Conservation (phyloP, 1,140 invertebrate species). For the Drosophila pandora region DNA sequence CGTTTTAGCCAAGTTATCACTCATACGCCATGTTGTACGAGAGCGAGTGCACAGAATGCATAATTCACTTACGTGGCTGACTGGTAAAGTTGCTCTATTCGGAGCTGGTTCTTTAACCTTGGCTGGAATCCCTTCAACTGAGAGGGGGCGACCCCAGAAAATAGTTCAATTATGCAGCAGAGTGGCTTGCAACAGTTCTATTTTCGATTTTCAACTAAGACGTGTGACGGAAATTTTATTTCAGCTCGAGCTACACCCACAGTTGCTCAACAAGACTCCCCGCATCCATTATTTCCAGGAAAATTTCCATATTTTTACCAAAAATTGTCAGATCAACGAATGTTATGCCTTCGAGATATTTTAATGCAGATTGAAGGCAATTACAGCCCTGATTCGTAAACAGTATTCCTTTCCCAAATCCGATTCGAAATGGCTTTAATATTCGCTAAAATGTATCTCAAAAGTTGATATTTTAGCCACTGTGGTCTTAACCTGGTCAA, state of each 20-base stretch:
- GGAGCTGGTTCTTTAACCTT: conserved; percentile 20
- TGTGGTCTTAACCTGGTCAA: no score
- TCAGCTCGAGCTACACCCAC: conserved; percentile 41
- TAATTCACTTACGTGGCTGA: conserved; percentile 64
- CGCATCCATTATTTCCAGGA: no score
- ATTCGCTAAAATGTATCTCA: no score
- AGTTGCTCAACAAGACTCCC: no score
- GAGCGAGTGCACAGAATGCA: conserved; percentile 23
- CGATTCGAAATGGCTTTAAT: no score
- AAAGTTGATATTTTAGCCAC: no score
- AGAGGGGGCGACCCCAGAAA: not conserved
- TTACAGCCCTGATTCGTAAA: no score
- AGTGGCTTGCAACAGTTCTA: conserved; percentile 14
- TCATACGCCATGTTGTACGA: conserved; percentile 58
- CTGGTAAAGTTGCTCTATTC: conserved; percentile 21
- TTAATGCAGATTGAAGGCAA: no score
- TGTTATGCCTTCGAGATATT: no score
- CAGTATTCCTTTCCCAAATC: no score
- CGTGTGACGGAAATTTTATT: conserved; percentile 58
- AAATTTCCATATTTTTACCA: no score
- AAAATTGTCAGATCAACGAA: no score
- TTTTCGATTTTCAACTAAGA: conserved; percentile 21
- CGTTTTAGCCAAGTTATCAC: conserved; percentile 27
- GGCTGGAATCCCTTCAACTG: conserved; percentile 19
- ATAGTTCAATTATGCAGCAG: conserved; percentile 55